Evolutionary conservation across 1,140 invertebrate species (phyloP).

Genomic region (Pogonomyrmex barbatus): DNA sequence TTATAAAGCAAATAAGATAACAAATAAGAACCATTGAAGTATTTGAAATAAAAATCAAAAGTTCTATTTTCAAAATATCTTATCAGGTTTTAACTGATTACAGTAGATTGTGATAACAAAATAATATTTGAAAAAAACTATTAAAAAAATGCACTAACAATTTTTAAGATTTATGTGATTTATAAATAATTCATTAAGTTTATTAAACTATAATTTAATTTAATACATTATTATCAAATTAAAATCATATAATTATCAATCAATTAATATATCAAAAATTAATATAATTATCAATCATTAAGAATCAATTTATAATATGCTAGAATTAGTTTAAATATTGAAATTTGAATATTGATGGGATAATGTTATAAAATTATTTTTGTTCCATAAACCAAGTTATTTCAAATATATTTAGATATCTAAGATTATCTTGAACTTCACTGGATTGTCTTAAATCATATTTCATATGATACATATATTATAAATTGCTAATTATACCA

Average conservation of each 20-base stretch:
- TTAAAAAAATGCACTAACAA: neutral
- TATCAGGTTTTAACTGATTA: constrained; percentile 9
- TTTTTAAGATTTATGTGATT: neutral
- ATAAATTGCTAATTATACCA: neutral
- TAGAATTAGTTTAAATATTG: neutral
- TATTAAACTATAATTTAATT: neutral
- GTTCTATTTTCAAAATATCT: neutral
- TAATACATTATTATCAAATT: neutral
- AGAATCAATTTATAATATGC: neutral
- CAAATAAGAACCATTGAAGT: neutral
- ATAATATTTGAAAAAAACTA: neutral
- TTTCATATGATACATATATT: neutral
- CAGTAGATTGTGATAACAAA: neutral
- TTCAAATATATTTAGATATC: constrained; percentile 4
- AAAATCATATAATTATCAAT: neutral
- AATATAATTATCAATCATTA: neutral
- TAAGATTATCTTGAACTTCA: neutral
- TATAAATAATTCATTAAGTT: neutral
- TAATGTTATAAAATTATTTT: neutral
- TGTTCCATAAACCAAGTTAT: neutral
- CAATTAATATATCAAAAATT: neutral
- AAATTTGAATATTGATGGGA: neutral
- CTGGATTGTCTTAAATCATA: neutral
- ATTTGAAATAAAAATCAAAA: neutral
- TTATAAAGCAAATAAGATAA: neutral